Conservation (phyloP, 2,113 vertebrate species). For the Limanda limanda region DNA sequence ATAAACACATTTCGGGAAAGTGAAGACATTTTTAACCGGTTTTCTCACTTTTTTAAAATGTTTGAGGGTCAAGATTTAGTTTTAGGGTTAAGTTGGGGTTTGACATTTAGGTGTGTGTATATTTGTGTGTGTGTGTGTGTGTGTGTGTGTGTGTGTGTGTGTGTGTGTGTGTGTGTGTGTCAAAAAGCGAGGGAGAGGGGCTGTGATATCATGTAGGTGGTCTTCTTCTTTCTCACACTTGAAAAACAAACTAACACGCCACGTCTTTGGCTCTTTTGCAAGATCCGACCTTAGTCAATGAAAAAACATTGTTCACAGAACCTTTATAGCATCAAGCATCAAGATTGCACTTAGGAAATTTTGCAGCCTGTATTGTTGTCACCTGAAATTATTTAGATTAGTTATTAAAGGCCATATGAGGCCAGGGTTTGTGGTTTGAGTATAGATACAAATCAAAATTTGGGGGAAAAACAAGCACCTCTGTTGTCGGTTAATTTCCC, state of each 20-base stretch:
- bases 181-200: neutral
- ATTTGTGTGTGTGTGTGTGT: slow-evolving; percentile 22
- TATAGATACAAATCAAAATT: slow-evolving; percentile 1
- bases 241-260: slow-evolving; percentile 72
- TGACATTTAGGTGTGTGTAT: slow-evolving; percentile 5
- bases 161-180: no score
- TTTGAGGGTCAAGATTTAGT: no score
- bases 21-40: no score
- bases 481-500: neutral
- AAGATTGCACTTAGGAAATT: slow-evolving; percentile 1
- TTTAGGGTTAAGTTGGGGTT: no score
- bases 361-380: no score
- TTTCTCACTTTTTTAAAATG: no score
- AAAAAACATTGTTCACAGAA: slow-evolving; percentile 40
- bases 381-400: no score
- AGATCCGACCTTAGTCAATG: slow-evolving; percentile 37
- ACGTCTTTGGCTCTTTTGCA: slow-evolving; percentile 33
- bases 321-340: slow-evolving; percentile 36
- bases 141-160: neutral
- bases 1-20: no score
- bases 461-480: neutral
- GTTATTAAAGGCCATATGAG: no score
- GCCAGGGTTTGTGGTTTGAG: neutral
- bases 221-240: slow-evolving; percentile 63
- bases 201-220: slow-evolving; percentile 61